Evolutionary conservation across 1,140 invertebrate species (phyloP).

Genomic region (Drosophila elegans): DNA sequence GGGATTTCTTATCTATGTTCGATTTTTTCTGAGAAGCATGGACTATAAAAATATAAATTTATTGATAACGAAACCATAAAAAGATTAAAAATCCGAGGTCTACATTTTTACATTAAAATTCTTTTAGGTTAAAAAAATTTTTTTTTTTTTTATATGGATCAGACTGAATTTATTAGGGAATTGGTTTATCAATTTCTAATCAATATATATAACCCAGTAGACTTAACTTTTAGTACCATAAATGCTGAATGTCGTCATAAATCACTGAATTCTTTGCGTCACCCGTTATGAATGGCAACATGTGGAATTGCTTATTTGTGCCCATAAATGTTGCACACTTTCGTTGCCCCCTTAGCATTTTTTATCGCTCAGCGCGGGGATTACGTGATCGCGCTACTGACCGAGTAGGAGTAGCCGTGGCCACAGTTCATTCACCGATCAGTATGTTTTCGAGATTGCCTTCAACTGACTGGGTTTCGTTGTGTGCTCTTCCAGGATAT

Average conservation of each 20-base stretch:
- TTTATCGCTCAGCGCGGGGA: conserved; percentile 6
- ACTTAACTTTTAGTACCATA: background rate
- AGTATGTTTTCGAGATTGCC: background rate
- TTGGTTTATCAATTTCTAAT: background rate
- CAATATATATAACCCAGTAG: background rate
- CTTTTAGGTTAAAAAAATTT: too few species aligned
- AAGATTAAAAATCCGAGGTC: too few species aligned
- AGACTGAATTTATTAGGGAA: too few species aligned
- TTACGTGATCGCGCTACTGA: conserved; percentile 15
- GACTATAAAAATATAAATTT: too few species aligned
- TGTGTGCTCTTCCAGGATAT: conserved; percentile 18
- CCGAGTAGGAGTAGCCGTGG: conserved; percentile 16
- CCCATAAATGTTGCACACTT: conserved; percentile 20
- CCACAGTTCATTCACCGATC: conserved; percentile 22
- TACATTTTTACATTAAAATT: too few species aligned
- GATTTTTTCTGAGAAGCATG: too few species aligned
- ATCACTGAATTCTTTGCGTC: background rate
- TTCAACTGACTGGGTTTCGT: conserved; percentile 10
- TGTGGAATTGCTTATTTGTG: conserved; percentile 17
- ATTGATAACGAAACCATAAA: too few species aligned
- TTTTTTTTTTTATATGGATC: too few species aligned
- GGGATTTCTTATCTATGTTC: too few species aligned
- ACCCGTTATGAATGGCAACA: conserved; percentile 2
- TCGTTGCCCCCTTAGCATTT: background rate
- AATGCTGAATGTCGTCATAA: background rate